Conservation (phyloP, 2,113 vertebrate species). For the Rhombomys opimus region DNA sequence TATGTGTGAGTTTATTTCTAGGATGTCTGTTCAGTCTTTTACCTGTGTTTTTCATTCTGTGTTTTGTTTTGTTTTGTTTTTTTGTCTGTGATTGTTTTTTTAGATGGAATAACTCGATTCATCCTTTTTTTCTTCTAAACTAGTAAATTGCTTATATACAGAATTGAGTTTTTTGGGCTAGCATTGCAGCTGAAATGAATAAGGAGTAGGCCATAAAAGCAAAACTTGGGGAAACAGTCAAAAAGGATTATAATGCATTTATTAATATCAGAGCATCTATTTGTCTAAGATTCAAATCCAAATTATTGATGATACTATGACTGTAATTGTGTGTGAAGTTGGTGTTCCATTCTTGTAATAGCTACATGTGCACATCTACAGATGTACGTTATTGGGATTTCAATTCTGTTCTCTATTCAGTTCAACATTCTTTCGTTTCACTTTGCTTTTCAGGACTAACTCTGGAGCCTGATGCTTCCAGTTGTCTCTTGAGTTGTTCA, state of each 20-base stretch:
- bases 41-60: not conserved
- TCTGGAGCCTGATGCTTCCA: constrained; percentile 85
- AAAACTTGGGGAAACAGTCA: constrained; percentile 51
- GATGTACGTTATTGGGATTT: constrained; percentile 51
- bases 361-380: constrained; percentile 17
- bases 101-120: constrained; percentile 20
- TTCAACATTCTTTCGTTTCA: not conserved
- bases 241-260: constrained; percentile 25
- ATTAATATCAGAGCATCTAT: constrained; percentile 40
- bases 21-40: constrained; percentile 7
- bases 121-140: not conserved
- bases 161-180: constrained; percentile 47
- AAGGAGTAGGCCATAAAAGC: not conserved
- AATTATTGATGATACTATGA: not conserved
- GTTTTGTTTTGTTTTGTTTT: not conserved
- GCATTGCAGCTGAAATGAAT: constrained; percentile 32
- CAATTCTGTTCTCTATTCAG: constrained; percentile 31
- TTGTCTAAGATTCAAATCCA: constrained; percentile 54
- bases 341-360: constrained; percentile 38
- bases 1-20: constrained; percentile 8
- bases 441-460: constrained; percentile 79
- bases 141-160: constrained; percentile 19
- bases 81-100: not conserved
- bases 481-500: constrained; percentile 85
- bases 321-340: not conserved